phyloP scores from a whole-genome alignment of 2,888 invertebrate species.

The Trachelus iudaicus region DNA sequence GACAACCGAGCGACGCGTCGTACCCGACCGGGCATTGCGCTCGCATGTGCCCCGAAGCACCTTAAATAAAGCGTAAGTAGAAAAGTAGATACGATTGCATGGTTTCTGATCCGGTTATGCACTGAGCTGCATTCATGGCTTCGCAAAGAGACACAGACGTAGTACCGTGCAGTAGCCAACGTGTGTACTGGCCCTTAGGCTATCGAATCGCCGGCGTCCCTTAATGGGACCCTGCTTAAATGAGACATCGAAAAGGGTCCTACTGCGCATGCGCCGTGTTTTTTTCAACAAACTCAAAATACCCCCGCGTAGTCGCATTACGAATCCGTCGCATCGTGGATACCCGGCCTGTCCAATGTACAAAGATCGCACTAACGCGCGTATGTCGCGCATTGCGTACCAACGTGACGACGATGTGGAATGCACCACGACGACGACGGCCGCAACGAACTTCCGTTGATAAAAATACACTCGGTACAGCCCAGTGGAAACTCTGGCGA shows the following conservation, averaged over 20 bases:
- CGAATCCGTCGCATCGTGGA: background rate
- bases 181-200: slow-evolving; percentile 27
- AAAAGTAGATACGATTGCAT: slow-evolving; percentile 64
- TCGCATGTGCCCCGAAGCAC: slow-evolving; percentile 45
- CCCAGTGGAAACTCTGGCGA: slow-evolving; percentile 35
- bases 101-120: slow-evolving; percentile 66
- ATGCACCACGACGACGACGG: slow-evolving; percentile 54
- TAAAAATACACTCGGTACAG: slow-evolving; percentile 61
- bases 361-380: background rate
- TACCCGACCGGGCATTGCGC: background rate
- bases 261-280: background rate
- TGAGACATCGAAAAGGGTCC: too few species aligned
- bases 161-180: slow-evolving; percentile 2
- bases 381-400: background rate
- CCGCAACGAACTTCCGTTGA: slow-evolving; percentile 65
- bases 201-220: background rate
- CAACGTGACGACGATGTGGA: slow-evolving; percentile 32
- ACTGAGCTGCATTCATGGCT: slow-evolving; percentile 54
- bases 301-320: background rate
- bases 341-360: background rate
- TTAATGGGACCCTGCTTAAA: background rate
- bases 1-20: background rate
- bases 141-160: slow-evolving; percentile 34
- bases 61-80: slow-evolving; percentile 60
- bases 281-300: background rate